phyloP scores from a whole-genome alignment of 1,140 invertebrate species.

The Euura saliciscinereae region DNA sequence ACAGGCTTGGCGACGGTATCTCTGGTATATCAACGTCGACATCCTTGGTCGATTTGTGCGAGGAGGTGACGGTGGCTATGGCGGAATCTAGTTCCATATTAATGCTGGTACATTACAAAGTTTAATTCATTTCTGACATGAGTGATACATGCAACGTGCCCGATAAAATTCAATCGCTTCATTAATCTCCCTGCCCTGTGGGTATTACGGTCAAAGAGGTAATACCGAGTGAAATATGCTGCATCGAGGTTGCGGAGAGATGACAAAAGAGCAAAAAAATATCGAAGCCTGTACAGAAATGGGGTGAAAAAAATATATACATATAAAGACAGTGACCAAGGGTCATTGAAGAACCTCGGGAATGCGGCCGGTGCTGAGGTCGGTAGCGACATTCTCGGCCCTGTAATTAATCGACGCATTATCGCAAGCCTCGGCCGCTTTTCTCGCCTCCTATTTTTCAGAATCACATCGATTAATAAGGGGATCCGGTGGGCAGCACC shows the following conservation, averaged over 20 bases:
- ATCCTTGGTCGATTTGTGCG: background rate
- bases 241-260: background rate
- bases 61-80: background rate
- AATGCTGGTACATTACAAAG: background rate
- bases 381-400: constrained; percentile 8
- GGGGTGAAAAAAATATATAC: background rate
- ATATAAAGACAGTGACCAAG: too few relatives aligned
- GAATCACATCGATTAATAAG: background rate
- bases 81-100: background rate
- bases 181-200: background rate
- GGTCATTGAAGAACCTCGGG: background rate
- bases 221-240: background rate
- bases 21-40: background rate
- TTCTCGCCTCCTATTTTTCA: background rate
- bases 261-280: background rate
- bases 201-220: background rate
- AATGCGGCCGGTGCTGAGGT: background rate
- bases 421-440: background rate
- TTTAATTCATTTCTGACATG: background rate
- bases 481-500: background rate
- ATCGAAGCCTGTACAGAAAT: too few relatives aligned
- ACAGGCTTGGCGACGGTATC: too few relatives aligned
- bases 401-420: constrained; percentile 13
- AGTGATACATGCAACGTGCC: background rate
- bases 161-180: constrained; percentile 2